A percentile compares a stretch with the other conserved stretches of the same genome.
These are phyloP conservation scores for Stigmatopora nigra DNA, from an alignment of 2,113 vertebrate genomes.

Conservation along the genomic window DNA sequence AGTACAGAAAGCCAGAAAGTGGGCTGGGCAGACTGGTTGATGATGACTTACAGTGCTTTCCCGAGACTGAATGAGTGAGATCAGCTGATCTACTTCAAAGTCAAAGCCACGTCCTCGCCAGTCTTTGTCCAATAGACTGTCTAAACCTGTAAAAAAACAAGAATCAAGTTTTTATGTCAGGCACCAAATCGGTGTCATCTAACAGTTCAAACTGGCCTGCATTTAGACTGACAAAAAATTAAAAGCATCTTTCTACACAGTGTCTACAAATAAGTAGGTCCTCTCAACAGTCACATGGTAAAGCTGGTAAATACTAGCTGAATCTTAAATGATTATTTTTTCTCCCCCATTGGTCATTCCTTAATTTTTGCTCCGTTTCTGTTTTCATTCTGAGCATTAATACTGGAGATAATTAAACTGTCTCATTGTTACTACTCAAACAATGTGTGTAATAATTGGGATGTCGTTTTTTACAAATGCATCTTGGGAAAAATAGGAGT, in stretches of 20 bases:
- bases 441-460: no score
- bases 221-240: not conserved
- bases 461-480: no score
- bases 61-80: constrained; percentile 59
- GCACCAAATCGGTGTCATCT: not conserved
- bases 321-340: no score
- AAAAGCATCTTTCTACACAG: not conserved
- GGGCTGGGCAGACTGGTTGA: constrained; percentile 60
- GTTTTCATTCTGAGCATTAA: no score
- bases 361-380: no score
- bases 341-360: no score
- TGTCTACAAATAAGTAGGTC: not conserved
- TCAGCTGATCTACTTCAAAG: constrained; percentile 72
- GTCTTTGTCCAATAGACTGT: constrained; percentile 76
- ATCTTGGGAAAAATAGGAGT: no score
- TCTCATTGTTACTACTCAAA: no score
- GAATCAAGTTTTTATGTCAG: not conserved
- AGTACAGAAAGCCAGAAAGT: not conserved
- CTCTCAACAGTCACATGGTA: not conserved
- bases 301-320: not conserved
- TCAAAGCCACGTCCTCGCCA: constrained; percentile 85
- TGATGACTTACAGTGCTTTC: constrained; percentile 32
- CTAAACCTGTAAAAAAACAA: constrained; percentile 69
- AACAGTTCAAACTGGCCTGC: not conserved
- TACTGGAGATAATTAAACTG: no score